These are phyloP conservation scores for Malacoraja senta DNA, from an alignment of 2,797 vertebrate species.

Conservation along the genomic window DNA sequence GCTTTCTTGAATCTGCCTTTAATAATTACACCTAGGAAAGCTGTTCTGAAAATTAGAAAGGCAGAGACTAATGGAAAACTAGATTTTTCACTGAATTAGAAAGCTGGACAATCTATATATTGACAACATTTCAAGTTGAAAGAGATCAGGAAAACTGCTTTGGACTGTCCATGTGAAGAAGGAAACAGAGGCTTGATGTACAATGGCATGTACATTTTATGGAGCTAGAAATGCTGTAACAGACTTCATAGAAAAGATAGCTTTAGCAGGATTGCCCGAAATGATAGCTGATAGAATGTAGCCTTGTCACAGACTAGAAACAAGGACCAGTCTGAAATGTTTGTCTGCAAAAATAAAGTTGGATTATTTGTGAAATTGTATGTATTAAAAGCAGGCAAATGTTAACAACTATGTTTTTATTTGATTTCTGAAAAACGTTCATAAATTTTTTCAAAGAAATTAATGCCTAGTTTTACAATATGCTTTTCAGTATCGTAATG, in stretches of 20 bases:
- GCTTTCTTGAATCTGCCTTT: constrained; percentile 98
- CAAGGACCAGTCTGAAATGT: not conserved
- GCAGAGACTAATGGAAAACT: constrained; percentile 98
- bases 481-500: not conserved
- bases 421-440: not conserved
- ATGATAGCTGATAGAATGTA: constrained; percentile 24
- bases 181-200: constrained; percentile 75
- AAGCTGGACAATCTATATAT: constrained; percentile 92
- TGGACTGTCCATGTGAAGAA: constrained; percentile 75
- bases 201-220: constrained; percentile 63
- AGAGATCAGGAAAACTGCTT: constrained; percentile 94
- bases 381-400: not conserved
- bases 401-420: not conserved
- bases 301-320: not conserved
- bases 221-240: constrained; percentile 61
- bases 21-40: constrained; percentile 94
- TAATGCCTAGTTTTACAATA: not conserved
- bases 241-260: constrained; percentile 60
- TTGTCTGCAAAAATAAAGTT: not conserved
- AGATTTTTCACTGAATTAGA: constrained; percentile 99
- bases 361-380: not conserved
- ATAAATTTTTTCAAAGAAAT: not conserved
- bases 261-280: constrained; percentile 50
- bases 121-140: constrained; percentile 92
- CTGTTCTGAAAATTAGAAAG: constrained; percentile 73